A percentile compares a stretch with the other conserved stretches of the same genome.
These are phyloP conservation scores for Hemitrygon akajei DNA, from an alignment of 2,797 vertebrate genomes.

Conservation along the genomic window DNA sequence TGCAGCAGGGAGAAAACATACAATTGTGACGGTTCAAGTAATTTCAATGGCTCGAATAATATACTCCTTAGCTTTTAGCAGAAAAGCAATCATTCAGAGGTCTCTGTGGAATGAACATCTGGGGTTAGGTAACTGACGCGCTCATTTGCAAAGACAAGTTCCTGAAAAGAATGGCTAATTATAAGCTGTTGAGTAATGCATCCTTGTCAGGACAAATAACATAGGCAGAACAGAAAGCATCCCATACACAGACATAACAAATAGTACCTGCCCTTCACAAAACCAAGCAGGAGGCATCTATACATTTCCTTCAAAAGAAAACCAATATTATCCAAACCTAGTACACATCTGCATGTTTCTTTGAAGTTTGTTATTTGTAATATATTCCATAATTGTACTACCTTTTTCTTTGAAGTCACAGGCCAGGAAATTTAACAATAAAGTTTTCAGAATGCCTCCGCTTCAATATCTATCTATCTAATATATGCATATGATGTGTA, in stretches of 20 bases:
- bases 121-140: background rate
- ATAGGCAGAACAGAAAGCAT: background rate
- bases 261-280: conserved; percentile 4
- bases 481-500: background rate
- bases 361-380: background rate
- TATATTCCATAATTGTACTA: conserved; percentile 3
- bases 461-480: background rate
- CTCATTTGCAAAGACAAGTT: background rate
- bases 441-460: background rate
- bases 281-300: background rate
- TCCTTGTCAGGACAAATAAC: conserved; percentile 35
- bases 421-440: background rate
- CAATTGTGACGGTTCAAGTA: background rate
- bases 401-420: conserved; percentile 14
- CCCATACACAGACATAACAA: conserved; percentile 25
- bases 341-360: conserved; percentile 13
- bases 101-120: background rate
- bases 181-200: conserved; percentile 20
- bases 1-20: background rate
- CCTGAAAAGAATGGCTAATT: conserved; percentile 23
- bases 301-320: conserved; percentile 12
- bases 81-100: background rate
- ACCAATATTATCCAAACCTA: background rate
- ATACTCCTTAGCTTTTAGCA: background rate
- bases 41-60: background rate